phyloP scores from a whole-genome alignment of 37 sponge, comb jelly and placozoan species.

The Bolinopsis microptera region DNA sequence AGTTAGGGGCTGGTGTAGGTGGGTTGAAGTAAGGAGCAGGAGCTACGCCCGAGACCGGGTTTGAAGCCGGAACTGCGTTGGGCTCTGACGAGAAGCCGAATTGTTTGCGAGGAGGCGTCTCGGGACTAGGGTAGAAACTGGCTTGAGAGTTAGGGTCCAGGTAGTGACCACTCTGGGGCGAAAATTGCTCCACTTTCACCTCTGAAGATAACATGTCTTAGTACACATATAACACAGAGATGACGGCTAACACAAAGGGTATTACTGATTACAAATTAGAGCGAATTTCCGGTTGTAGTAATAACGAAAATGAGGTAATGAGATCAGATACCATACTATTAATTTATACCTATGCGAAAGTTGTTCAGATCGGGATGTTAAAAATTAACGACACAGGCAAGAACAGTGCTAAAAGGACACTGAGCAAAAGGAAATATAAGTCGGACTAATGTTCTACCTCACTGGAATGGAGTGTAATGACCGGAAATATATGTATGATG shows the following conservation, averaged over 20 bases:
- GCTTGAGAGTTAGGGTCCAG: not conserved
- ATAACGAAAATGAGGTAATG: too few species aligned
- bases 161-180: slow-evolving; percentile 28
- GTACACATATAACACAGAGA: not conserved
- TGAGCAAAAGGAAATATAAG: not conserved
- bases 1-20: not conserved
- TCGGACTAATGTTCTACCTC: not conserved
- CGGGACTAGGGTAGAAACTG: not conserved
- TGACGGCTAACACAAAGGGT: not conserved
- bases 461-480: not conserved
- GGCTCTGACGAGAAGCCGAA: not conserved
- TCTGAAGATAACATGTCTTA: not conserved
- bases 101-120: slow-evolving; percentile 8
- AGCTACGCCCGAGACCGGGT: not conserved
- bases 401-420: not conserved
- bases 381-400: not conserved
- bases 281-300: too few species aligned
- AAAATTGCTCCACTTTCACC: slow-evolving; percentile 61
- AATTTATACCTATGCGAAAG: not conserved
- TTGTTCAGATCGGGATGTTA: not conserved
- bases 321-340: too few species aligned
- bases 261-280: too few species aligned
- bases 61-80: not conserved
- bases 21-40: not conserved
- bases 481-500: not conserved